phyloP scores from a whole-genome alignment of 1,140 invertebrate species.

The Nasonia vitripennis region DNA sequence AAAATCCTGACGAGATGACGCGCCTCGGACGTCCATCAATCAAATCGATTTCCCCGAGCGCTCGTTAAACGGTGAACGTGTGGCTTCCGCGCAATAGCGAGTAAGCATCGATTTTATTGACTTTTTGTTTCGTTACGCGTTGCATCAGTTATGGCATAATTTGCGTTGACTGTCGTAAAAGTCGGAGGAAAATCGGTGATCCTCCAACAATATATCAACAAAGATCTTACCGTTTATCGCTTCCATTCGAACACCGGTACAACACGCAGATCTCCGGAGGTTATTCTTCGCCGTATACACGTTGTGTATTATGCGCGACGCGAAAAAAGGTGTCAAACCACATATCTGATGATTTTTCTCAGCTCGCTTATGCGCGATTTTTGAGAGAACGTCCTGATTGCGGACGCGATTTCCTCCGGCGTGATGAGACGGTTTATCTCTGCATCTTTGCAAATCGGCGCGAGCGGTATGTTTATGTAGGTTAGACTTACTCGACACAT shows the following conservation, averaged over 20 bases:
- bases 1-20: too few relatives aligned
- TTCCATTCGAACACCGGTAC: too few relatives aligned
- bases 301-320: too few relatives aligned
- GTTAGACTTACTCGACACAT: not conserved
- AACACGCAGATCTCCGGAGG: too few relatives aligned
- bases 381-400: too few relatives aligned
- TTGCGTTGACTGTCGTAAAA: not conserved
- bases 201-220: too few relatives aligned
- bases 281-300: too few relatives aligned
- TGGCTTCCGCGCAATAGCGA: not conserved
- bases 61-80: not conserved
- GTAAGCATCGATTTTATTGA: not conserved
- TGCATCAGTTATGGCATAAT: not conserved
- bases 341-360: too few relatives aligned
- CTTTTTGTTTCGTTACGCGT: not conserved
- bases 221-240: too few relatives aligned
- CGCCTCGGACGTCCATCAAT: not conserved
- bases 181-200: too few relatives aligned
- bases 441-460: not conserved
- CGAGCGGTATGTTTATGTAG: not conserved
- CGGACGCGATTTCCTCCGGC: too few relatives aligned
- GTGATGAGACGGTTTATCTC: not conserved
- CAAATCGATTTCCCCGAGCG: not conserved
- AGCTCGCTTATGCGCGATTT: too few relatives aligned
- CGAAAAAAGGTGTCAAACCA: not conserved